These are phyloP conservation scores for Micoletzkya japonica DNA, from an alignment of 2,888 invertebrate species.

Conservation along the genomic window DNA sequence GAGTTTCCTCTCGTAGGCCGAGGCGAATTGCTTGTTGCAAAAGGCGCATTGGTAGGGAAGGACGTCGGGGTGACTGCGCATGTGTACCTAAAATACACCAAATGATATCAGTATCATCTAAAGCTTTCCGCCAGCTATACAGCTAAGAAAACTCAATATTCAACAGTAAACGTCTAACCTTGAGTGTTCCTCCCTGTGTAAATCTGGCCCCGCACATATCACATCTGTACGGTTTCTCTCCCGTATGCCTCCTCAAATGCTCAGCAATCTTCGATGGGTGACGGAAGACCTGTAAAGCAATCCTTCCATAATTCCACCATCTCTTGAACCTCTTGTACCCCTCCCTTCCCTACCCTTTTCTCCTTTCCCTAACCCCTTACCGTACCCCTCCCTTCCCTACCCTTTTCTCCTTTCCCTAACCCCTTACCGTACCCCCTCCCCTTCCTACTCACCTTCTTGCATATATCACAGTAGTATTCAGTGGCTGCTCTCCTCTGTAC, in stretches of 20 bases:
- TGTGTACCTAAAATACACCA: conserved; percentile 31
- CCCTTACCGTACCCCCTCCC: not conserved
- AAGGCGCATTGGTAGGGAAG: conserved; percentile 47
- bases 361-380: not conserved
- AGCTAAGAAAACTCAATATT: too few species aligned
- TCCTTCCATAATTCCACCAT: not conserved
- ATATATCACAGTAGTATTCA: conserved; percentile 35
- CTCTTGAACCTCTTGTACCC: not conserved
- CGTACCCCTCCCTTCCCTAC: not conserved
- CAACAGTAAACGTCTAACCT: conserved; percentile 30
- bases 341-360: not conserved
- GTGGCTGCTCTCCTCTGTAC: conserved; percentile 34
- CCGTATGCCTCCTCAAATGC: conserved; percentile 47
- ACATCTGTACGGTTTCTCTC: conserved; percentile 41
- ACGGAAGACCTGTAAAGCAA: conserved; percentile 31
- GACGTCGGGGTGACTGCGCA: conserved; percentile 38
- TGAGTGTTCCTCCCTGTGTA: conserved; percentile 45
- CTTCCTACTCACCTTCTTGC: conserved; percentile 35
- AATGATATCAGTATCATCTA: not conserved
- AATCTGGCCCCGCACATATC: conserved; percentile 39
- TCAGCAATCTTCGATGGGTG: conserved; percentile 50
- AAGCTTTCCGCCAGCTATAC: not conserved
- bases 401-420: not conserved
- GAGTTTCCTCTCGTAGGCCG: conserved; percentile 24
- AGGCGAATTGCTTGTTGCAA: conserved; percentile 37